phyloP scores from a whole-genome alignment of 2,113 vertebrate genomes.

The Mugil cephalus region DNA sequence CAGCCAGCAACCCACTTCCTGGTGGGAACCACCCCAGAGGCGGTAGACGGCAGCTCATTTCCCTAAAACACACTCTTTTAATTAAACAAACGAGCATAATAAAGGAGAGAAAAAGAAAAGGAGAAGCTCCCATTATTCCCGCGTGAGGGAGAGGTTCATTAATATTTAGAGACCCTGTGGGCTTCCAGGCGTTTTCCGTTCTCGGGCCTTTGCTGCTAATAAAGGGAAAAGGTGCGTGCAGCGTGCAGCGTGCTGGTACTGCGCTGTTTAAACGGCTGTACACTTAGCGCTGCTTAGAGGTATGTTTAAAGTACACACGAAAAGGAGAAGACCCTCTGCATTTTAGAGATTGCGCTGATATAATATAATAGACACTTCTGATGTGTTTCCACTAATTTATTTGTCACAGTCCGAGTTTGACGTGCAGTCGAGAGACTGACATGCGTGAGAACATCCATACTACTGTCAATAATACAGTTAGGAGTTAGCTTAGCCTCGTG shows the following conservation, averaged over 20 bases:
- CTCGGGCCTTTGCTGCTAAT: slow-evolving; percentile 32
- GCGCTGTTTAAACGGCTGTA: slow-evolving; percentile 6
- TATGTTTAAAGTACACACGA: slow-evolving; percentile 8
- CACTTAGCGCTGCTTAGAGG: slow-evolving; percentile 28
- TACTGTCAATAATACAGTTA: no score
- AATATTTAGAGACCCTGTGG: slow-evolving; percentile 75
- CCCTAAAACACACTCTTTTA: slow-evolving; percentile 80
- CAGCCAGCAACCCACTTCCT: slow-evolving; percentile 34
- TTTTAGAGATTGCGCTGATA: not conserved
- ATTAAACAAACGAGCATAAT: slow-evolving; percentile 81
- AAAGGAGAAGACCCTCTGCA: not conserved
- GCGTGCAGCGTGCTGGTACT: slow-evolving; percentile 30
- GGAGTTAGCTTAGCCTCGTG: no score
- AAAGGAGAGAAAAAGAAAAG: slow-evolving; percentile 48
- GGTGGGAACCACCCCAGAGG: slow-evolving; percentile 67
- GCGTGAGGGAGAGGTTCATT: slow-evolving; percentile 73
- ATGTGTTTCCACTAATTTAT: no score
- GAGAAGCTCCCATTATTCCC: slow-evolving; percentile 67
- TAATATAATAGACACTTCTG: not conserved
- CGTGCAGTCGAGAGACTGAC: no score
- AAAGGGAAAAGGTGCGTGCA: slow-evolving; percentile 21
- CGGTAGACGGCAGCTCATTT: slow-evolving; percentile 66
- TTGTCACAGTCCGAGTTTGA: no score
- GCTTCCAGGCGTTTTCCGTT: slow-evolving; percentile 46
- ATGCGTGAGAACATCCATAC: no score